Percentiles rank a stretch among this genome's conserved stretches.
Evolutionary conservation across 2,113 vertebrate genomes (phyloP).

Genomic region (Elephas maximus): DNA sequence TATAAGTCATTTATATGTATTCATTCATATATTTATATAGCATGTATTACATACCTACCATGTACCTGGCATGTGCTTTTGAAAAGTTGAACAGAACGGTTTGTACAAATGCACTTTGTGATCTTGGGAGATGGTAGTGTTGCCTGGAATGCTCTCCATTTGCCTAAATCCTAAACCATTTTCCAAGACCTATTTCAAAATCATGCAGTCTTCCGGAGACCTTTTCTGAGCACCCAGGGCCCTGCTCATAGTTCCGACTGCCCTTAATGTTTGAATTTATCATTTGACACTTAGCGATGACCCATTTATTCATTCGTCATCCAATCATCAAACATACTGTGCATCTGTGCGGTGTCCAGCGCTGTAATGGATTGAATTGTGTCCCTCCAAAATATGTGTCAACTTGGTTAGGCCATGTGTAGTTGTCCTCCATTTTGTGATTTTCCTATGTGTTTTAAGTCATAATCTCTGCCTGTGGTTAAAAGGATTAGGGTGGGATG

Average conservation of each 20-base stretch:
- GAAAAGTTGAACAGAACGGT: neutral
- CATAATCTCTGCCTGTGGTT: too few relatives aligned
- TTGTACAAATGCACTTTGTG: neutral
- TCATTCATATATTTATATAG: neutral
- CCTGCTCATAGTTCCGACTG: neutral
- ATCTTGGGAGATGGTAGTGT: neutral
- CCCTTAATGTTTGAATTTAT: slow-evolving; percentile 3
- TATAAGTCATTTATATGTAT: neutral
- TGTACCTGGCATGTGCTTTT: neutral
- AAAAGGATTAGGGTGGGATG: too few relatives aligned
- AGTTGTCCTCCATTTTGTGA: too few relatives aligned
- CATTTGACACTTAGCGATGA: neutral
- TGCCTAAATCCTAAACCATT: neutral
- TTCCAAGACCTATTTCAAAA: neutral
- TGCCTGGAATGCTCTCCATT: neutral
- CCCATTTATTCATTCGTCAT: neutral
- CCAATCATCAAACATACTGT: neutral
- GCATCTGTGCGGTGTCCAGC: neutral
- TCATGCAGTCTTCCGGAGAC: neutral
- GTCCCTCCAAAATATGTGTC: too few relatives aligned
- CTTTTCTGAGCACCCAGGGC: neutral
- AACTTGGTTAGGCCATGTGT: too few relatives aligned
- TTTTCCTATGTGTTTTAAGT: too few relatives aligned
- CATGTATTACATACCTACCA: neutral
- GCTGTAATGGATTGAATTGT: too few relatives aligned